Conservation (phyloP, 2,113 vertebrate species). For the Labeo catla region DNA sequence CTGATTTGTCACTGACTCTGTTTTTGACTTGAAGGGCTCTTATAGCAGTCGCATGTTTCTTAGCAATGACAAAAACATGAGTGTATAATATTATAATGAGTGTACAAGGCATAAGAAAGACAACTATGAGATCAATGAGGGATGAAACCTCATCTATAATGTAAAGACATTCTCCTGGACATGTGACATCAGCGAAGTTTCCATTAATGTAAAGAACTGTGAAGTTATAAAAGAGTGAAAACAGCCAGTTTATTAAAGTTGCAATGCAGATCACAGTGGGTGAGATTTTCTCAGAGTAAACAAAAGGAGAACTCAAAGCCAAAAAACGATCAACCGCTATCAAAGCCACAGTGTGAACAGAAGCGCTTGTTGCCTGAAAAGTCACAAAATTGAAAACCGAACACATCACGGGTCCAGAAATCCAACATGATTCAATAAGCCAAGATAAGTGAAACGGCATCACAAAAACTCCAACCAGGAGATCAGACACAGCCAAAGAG, state of each 20-base stretch:
- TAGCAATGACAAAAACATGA: conserved; percentile 55
- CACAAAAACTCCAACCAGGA: conserved; percentile 65
- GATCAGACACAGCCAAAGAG: conserved; percentile 61
- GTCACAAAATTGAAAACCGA: conserved; percentile 29
- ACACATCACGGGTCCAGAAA: conserved; percentile 46
- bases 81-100: conserved; percentile 56
- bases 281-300: conserved; percentile 47
- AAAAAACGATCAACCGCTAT: conserved; percentile 60
- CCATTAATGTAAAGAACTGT: conserved; percentile 44
- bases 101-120: conserved; percentile 47
- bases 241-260: conserved; percentile 47
- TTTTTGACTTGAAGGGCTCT: conserved; percentile 24
- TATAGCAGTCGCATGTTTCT: conserved; percentile 64
- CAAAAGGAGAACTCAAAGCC: conserved; percentile 53
- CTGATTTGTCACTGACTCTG: conserved; percentile 36
- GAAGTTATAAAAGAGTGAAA: conserved; percentile 51
- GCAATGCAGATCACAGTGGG: conserved; percentile 2
- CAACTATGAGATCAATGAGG: conserved; percentile 56
- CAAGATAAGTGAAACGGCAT: conserved; percentile 76
- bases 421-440: conserved; percentile 57
- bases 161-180: conserved; percentile 47
- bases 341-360: conserved; percentile 58
- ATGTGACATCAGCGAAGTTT: conserved; percentile 59
- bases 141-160: conserved; percentile 32
- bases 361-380: conserved; percentile 50